Conservation (phyloP, 1,140 invertebrate species). For the Cherax quadricarinatus region DNA sequence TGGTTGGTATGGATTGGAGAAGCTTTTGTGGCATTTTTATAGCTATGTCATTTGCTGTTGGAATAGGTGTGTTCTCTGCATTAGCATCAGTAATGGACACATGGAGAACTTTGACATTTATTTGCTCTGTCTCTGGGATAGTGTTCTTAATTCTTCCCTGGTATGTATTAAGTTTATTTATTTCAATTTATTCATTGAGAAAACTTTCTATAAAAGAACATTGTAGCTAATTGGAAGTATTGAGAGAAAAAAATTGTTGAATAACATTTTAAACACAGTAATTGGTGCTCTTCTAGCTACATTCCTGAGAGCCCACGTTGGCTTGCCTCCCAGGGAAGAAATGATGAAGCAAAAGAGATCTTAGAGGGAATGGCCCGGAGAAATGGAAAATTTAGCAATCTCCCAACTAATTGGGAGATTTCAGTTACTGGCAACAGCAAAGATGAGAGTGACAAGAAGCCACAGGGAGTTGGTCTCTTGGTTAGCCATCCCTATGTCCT, state of each 20-base stretch:
- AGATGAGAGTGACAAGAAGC: slow-evolving; percentile 31
- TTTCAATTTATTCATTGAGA: background rate
- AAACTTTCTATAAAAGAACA: no score
- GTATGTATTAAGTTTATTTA: slow-evolving; percentile 46
- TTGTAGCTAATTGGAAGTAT: no score
- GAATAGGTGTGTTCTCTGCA: slow-evolving; percentile 55
- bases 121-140: slow-evolving; percentile 60
- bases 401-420: slow-evolving; percentile 62
- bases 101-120: slow-evolving; percentile 69
- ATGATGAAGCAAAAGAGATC: slow-evolving; percentile 65
- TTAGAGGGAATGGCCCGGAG: slow-evolving; percentile 57
- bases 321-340: slow-evolving; percentile 63
- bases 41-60: slow-evolving; percentile 56
- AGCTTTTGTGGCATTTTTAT: slow-evolving; percentile 65
- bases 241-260: no score
- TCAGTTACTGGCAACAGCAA: background rate
- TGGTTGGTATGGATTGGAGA: slow-evolving; percentile 63
- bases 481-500: slow-evolving; percentile 48
- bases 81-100: slow-evolving; percentile 41
- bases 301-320: slow-evolving; percentile 75
- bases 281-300: slow-evolving; percentile 74
- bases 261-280: slow-evolving; percentile 18
- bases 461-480: slow-evolving; percentile 26
- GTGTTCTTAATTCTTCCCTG: slow-evolving; percentile 51
- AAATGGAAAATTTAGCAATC: slow-evolving; percentile 56